Evolutionary conservation across 1,140 invertebrate genomes (phyloP).

Genomic region (Dendroctonus valens): DNA sequence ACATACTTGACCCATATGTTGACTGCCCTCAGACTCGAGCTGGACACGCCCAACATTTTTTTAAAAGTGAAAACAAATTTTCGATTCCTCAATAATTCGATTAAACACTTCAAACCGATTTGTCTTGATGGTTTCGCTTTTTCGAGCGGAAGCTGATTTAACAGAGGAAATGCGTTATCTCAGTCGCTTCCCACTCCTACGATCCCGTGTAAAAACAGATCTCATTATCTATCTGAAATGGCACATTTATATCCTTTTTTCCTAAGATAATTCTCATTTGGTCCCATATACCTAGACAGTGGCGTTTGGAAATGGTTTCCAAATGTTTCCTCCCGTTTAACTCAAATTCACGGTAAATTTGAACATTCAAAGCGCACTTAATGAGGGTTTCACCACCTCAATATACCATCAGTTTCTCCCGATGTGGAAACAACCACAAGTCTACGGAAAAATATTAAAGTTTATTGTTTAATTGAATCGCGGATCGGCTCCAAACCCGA

Average conservation of each 20-base stretch:
- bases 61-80: background rate
- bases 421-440: too few relatives aligned
- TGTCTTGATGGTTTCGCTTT: background rate
- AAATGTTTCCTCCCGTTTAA: too few relatives aligned
- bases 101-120: background rate
- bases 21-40: background rate
- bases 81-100: background rate
- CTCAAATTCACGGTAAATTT: too few relatives aligned
- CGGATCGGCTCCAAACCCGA: too few relatives aligned
- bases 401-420: too few relatives aligned
- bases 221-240: slow-evolving; percentile 13
- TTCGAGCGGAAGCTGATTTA: slow-evolving; percentile 8
- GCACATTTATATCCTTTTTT: slow-evolving; percentile 11
- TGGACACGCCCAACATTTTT: background rate
- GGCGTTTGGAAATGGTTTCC: too few relatives aligned
- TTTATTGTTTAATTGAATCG: too few relatives aligned
- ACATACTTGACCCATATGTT: background rate
- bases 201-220: slow-evolving; percentile 12
- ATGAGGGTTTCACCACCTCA: too few relatives aligned
- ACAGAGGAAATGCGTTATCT: slow-evolving; percentile 14
- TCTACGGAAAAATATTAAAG: too few relatives aligned
- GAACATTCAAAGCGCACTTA: too few relatives aligned
- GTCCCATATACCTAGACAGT: too few relatives aligned
- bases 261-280: too few relatives aligned
- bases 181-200: slow-evolving; percentile 9